Evolutionary conservation across 2,113 vertebrate genomes (phyloP).

Genomic region (Rhabdomys dilectus): DNA sequence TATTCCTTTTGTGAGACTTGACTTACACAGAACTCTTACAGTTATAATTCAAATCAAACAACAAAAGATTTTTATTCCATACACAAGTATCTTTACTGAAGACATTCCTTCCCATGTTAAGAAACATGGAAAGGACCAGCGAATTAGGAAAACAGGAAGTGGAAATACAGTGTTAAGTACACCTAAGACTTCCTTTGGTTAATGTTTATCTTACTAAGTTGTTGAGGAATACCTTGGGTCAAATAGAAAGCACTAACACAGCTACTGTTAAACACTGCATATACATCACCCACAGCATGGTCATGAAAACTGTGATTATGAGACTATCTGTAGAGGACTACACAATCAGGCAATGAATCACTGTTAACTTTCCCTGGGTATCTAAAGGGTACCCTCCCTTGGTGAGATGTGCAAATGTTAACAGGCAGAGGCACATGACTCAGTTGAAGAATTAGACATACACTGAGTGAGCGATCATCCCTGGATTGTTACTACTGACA

Average conservation of each 20-base stretch:
- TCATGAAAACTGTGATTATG: neutral
- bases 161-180: neutral
- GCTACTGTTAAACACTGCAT: neutral
- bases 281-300: neutral
- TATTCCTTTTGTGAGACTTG: constrained; percentile 7
- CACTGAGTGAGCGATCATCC: neutral
- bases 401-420: constrained; percentile 3
- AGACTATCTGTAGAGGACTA: constrained; percentile 4
- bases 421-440: constrained; percentile 33
- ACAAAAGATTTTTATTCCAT: constrained; percentile 14
- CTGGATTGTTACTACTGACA: neutral
- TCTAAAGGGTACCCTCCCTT: neutral
- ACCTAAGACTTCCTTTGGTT: neutral
- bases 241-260: neutral
- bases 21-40: neutral
- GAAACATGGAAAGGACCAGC: constrained; percentile 9
- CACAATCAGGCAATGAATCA: neutral
- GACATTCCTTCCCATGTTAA: neutral
- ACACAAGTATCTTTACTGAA: neutral
- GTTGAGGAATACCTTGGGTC: neutral
- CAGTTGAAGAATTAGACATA: constrained; percentile 36
- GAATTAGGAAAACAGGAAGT: neutral
- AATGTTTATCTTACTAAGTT: neutral
- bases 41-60: constrained; percentile 12
- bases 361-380: neutral